A percentile compares a stretch with the other conserved stretches of the same genome.
Evolutionary conservation across 2,797 vertebrate species (phyloP).

Genomic region (Channa striata): DNA sequence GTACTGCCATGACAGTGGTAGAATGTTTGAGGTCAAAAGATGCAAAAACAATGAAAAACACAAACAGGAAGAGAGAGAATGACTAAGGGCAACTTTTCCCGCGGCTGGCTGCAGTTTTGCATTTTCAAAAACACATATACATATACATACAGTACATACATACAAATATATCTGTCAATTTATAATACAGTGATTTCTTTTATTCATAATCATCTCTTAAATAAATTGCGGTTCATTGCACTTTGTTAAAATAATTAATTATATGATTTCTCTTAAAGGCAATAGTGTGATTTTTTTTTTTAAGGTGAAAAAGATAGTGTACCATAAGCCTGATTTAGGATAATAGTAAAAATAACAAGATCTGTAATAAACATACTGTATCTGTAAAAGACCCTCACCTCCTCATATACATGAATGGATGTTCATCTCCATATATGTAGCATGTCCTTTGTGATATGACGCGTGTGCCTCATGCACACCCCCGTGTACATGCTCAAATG

Average conservation of each 20-base stretch:
- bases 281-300: slow-evolving; percentile 85
- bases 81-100: slow-evolving; percentile 61
- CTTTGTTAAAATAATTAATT: slow-evolving; percentile 89
- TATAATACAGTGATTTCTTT: slow-evolving; percentile 82
- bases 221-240: slow-evolving; percentile 88
- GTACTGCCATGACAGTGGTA: slow-evolving; percentile 36
- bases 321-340: slow-evolving; percentile 86
- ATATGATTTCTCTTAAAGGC: slow-evolving; percentile 85
- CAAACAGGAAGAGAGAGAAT: slow-evolving; percentile 45
- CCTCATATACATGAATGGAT: slow-evolving; percentile 80
- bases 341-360: slow-evolving; percentile 87
- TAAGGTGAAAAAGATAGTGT: slow-evolving; percentile 85
- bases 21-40: slow-evolving; percentile 70
- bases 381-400: slow-evolving; percentile 84
- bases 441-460: slow-evolving; percentile 76
- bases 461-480: slow-evolving; percentile 46
- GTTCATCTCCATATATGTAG: slow-evolving; percentile 75
- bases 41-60: slow-evolving; percentile 48
- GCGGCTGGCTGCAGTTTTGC: slow-evolving; percentile 71
- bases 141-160: slow-evolving; percentile 80
- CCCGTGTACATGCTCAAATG: slow-evolving; percentile 63
- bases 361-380: slow-evolving; percentile 86
- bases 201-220: slow-evolving; percentile 87
- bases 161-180: slow-evolving; percentile 84
- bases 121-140: slow-evolving; percentile 75